Conservation (phyloP, 2,888 invertebrate species). For the Phania funesta region DNA sequence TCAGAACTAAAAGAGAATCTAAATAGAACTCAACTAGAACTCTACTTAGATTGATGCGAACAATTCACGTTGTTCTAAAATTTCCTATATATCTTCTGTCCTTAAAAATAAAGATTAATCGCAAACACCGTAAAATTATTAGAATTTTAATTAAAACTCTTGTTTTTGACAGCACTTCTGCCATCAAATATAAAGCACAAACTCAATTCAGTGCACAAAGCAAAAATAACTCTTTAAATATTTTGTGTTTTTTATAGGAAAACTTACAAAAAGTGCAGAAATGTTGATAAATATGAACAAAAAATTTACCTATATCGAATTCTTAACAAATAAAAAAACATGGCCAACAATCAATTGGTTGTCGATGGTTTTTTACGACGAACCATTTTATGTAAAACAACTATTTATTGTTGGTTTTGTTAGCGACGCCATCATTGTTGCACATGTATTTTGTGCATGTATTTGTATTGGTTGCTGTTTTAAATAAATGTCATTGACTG, state of each 20-base stretch:
- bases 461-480: slow-evolving; percentile 17
- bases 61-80: too few species aligned
- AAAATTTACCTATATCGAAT: too few species aligned
- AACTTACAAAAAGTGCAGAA: not conserved
- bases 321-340: not conserved
- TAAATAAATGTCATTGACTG: slow-evolving; percentile 48
- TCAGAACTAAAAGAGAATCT: too few species aligned
- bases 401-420: slow-evolving; percentile 15
- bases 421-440: slow-evolving; percentile 21
- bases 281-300: too few species aligned
- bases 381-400: slow-evolving; percentile 29
- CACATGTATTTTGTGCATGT: slow-evolving; percentile 11
- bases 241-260: slow-evolving; percentile 15
- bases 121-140: not conserved
- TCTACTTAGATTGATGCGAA: too few species aligned
- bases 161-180: slow-evolving; percentile 36
- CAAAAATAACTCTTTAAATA: slow-evolving; percentile 24
- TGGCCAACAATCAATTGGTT: slow-evolving; percentile 43
- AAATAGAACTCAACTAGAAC: too few species aligned
- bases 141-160: slow-evolving; percentile 35
- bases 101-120: not conserved
- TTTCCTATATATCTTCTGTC: too few species aligned
- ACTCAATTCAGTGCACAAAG: slow-evolving; percentile 1
- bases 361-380: slow-evolving; percentile 24
- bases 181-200: not conserved